Percentiles rank a stretch among this genome's conserved stretches.
Conservation (phyloP, 1,140 invertebrate genomes). For the Camponotus floridanus region DNA sequence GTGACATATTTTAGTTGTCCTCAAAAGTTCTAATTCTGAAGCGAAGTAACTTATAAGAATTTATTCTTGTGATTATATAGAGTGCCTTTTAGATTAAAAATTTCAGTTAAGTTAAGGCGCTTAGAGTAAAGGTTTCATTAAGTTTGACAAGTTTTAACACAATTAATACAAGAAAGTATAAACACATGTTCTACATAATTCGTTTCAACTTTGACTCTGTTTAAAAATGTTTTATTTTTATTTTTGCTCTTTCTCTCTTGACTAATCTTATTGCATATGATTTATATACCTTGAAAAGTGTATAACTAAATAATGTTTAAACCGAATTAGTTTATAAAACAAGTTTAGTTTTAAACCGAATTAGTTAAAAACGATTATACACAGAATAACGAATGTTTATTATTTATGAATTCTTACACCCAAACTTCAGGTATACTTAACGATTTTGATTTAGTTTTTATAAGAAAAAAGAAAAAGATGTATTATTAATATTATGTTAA, state of each 20-base stretch:
- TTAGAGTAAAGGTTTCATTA: constrained; percentile 45
- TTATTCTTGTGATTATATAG: constrained; percentile 57
- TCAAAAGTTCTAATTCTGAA: constrained; percentile 39
- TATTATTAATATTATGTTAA: constrained; percentile 58
- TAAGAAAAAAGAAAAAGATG: constrained; percentile 46
- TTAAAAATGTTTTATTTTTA: not conserved
- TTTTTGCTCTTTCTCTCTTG: not conserved
- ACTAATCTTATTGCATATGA: not conserved
- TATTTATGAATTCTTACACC: not conserved
- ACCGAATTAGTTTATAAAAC: not conserved
- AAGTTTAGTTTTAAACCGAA: no score
- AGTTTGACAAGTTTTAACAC: constrained; percentile 41
- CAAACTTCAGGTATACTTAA: not conserved
- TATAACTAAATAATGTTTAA: not conserved
- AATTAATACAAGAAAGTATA: constrained; percentile 16
- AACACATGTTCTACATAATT: not conserved
- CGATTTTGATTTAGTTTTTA: constrained; percentile 55
- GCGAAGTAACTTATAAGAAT: constrained; percentile 43
- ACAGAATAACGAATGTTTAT: not conserved
- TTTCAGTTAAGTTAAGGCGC: constrained; percentile 44
- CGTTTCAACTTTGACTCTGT: not conserved
- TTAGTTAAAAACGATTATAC: constrained; percentile 1
- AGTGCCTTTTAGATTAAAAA: constrained; percentile 63
- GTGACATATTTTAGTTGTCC: constrained; percentile 32
- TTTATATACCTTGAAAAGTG: constrained; percentile 14